A percentile compares a stretch with the other conserved stretches of the same genome.
Evolutionary conservation across 2,113 vertebrate genomes (phyloP).

Genomic region (Rousettus leschenaultii): DNA sequence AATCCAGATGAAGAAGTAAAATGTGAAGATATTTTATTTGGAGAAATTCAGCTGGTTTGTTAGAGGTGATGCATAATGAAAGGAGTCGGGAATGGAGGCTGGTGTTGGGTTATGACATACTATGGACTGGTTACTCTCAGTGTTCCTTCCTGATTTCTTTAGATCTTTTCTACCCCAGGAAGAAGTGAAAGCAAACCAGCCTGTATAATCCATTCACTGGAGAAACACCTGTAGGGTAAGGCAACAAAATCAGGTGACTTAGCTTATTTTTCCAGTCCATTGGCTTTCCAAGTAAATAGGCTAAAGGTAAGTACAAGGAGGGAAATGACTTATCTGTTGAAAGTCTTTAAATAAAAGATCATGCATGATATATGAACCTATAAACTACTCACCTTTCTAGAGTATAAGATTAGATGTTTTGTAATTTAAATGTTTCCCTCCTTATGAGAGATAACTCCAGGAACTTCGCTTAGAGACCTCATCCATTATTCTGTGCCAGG

Average conservation of each 20-base stretch:
- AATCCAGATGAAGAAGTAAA: background rate
- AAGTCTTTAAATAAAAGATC: background rate
- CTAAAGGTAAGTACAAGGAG: background rate
- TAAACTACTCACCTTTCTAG: background rate
- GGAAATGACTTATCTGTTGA: background rate
- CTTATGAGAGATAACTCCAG: background rate
- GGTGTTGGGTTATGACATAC: background rate
- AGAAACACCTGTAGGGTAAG: background rate
- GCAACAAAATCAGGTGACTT: background rate
- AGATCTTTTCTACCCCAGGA: background rate
- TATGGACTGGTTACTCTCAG: background rate
- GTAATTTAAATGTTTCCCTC: background rate
- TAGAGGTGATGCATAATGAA: background rate
- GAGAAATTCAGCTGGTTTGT: background rate
- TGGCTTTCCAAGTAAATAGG: background rate
- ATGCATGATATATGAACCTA: background rate
- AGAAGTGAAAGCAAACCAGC: background rate
- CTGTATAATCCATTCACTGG: background rate
- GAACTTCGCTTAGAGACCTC: background rate
- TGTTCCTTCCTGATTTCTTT: background rate
- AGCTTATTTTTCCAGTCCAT: background rate
- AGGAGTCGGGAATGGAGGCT: background rate
- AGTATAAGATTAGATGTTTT: background rate
- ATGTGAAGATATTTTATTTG: background rate
- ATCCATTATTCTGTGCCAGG: background rate